Evolutionary conservation across 2,113 vertebrate genomes (phyloP).

Genomic region (Chroicocephalus ridibundus): DNA sequence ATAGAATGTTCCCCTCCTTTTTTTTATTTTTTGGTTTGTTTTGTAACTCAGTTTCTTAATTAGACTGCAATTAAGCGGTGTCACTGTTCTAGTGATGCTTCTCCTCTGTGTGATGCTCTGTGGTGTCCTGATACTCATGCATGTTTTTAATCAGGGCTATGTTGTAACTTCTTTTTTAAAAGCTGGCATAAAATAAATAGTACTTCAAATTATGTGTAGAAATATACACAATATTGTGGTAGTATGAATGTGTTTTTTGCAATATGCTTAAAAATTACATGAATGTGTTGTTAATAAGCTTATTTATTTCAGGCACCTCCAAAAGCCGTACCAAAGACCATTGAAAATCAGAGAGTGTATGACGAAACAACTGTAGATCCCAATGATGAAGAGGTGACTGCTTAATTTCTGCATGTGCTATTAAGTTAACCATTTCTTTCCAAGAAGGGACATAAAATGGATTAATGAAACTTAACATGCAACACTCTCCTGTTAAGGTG

Average conservation of each 20-base stretch:
- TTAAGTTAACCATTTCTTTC: neutral
- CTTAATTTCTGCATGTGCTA: neutral
- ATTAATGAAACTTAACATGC: neutral
- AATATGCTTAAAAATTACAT: neutral
- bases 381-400: constrained; percentile 91
- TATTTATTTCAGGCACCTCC: constrained; percentile 86
- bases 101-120: neutral
- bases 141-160: neutral
- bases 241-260: neutral
- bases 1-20: neutral
- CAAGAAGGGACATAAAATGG: neutral
- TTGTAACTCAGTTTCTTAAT: neutral
- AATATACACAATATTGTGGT: fast-evolving
- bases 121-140: neutral
- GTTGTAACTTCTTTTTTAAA: neutral
- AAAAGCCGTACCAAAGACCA: constrained; percentile 93
- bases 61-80: neutral
- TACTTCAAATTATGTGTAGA: neutral
- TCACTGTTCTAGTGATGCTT: neutral
- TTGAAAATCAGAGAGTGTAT: constrained; percentile 94
- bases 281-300: neutral
- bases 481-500: neutral
- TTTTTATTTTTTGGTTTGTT: neutral
- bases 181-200: neutral
- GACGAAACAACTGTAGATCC: constrained; percentile 95